Evolutionary conservation across 1,140 invertebrate species (phyloP).

Genomic region (Dreissena rostriformis): DNA sequence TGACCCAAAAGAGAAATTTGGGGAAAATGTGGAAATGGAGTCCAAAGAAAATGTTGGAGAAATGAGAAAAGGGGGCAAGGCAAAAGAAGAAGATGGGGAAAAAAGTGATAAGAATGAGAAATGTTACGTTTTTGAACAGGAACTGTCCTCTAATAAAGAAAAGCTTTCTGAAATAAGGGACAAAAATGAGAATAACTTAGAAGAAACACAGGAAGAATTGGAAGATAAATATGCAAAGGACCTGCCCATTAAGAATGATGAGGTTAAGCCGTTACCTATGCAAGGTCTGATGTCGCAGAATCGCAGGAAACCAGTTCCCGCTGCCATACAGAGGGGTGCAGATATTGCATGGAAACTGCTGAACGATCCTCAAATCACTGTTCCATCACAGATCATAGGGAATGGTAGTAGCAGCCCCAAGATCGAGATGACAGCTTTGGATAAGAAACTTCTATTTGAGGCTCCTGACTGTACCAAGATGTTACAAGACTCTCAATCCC

Average conservation of each 20-base stretch:
- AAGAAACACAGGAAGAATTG: too few relatives aligned
- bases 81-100: conserved; percentile 27
- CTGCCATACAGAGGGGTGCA: conserved; percentile 66
- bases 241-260: conserved; percentile 40
- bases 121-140: conserved; percentile 2
- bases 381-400: conserved; percentile 34
- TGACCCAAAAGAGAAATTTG: background rate
- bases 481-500: background rate
- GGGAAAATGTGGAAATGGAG: too few relatives aligned
- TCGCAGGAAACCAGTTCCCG: conserved; percentile 4
- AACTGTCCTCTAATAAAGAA: conserved; percentile 27
- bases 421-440: conserved; percentile 23
- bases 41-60: conserved; percentile 20
- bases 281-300: conserved; percentile 25
- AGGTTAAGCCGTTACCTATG: background rate
- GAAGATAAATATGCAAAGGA: too few relatives aligned
- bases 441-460: conserved; percentile 38
- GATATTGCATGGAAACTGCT: conserved; percentile 75
- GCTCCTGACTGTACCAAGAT: conserved; percentile 34
- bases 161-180: conserved; percentile 16
- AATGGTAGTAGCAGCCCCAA: conserved; percentile 27
- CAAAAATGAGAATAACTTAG: too few relatives aligned
- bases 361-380: conserved; percentile 61
- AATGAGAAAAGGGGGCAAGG: background rate
- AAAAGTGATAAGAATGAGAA: conserved; percentile 9